Evolutionary conservation across 2,888 invertebrate genomes (phyloP).

Genomic region (Colletes collaris): DNA sequence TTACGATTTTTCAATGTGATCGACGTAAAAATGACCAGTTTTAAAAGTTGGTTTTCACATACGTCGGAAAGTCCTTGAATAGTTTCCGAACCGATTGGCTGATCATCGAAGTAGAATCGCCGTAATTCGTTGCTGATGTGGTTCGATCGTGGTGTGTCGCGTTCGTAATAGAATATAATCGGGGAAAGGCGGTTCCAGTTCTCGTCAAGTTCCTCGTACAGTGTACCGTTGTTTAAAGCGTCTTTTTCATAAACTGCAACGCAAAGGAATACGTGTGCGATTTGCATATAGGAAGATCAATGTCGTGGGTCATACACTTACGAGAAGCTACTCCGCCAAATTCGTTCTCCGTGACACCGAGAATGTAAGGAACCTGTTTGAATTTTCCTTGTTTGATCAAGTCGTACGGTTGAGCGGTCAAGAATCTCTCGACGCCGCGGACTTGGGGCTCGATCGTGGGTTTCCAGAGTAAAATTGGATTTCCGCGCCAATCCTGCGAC

Average conservation of each 20-base stretch:
- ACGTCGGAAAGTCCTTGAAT: constrained; percentile 82
- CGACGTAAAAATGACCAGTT: too few relatives aligned
- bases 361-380: constrained; percentile 87
- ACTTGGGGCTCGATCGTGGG: constrained; percentile 88
- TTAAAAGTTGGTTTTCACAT: constrained; percentile 27
- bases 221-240: constrained; percentile 82
- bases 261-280: not conserved
- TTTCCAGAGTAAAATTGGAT: constrained; percentile 85
- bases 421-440: constrained; percentile 87
- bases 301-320: constrained; percentile 79
- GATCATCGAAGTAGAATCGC: constrained; percentile 83
- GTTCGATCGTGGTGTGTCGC: constrained; percentile 84
- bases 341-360: constrained; percentile 88
- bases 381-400: constrained; percentile 85
- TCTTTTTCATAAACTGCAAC: constrained; percentile 23
- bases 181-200: constrained; percentile 87
- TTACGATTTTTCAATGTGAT: not conserved
- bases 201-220: constrained; percentile 84
- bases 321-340: constrained; percentile 87
- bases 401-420: constrained; percentile 86
- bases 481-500: constrained; percentile 84
- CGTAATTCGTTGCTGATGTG: constrained; percentile 84
- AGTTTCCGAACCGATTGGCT: constrained; percentile 81
- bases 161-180: constrained; percentile 86
- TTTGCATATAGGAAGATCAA: not conserved